Evolutionary conservation across 1,140 invertebrate species (phyloP), one percentile per base, ranked within the genome.

Genomic region (Nasonia vitripennis): DNA sequence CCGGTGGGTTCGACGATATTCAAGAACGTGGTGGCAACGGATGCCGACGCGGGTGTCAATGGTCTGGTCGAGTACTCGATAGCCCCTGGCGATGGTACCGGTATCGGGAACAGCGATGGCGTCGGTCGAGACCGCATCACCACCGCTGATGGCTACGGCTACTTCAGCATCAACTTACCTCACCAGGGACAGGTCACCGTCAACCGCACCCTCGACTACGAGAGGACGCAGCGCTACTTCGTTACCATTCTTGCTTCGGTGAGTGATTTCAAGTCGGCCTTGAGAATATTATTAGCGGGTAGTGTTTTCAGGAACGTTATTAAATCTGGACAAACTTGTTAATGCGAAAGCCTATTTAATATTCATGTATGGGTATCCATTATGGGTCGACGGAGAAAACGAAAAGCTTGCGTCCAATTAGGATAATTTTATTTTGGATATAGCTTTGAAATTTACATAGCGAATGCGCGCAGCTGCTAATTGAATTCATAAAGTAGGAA

Each of bases 131-230:
- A 94, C 83, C 89, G 95, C 81, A 93, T 96, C 70, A 95, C 94
- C 41, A 95, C 94, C n/a, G 96, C 95, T 9, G 97, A 98, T 92
- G 97, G 97, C 23, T 97, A 95, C 91, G 95, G 96, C 27, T 96
- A 95, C 89, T 98, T 98, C 92, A 95, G 96, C 83, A 98, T 98
- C 92, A 96, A 97, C 81, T 94, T 97, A 88, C 97, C 97, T 9
- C 97, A 98, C 93, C 97, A 98, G 92, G 97, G 97, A 86, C 96
- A 97, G 89, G 96, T 98, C 84, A 98, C 97, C 12, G 96, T 98
- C n/a, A 97, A 97, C 89, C 96, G 96, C 88, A 97, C 95, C 41
- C 94, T 98, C 88, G 97, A 98, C 93, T 98, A 96, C 91, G 98
- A 98, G 91, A 96, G 95, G 90, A 97, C 96, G n/a, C 96, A 98